Evolutionary conservation across 2,113 vertebrate genomes (phyloP), one percentile per base, ranked within the genome.

Genomic region (Thamnaconus septentrionalis): DNA sequence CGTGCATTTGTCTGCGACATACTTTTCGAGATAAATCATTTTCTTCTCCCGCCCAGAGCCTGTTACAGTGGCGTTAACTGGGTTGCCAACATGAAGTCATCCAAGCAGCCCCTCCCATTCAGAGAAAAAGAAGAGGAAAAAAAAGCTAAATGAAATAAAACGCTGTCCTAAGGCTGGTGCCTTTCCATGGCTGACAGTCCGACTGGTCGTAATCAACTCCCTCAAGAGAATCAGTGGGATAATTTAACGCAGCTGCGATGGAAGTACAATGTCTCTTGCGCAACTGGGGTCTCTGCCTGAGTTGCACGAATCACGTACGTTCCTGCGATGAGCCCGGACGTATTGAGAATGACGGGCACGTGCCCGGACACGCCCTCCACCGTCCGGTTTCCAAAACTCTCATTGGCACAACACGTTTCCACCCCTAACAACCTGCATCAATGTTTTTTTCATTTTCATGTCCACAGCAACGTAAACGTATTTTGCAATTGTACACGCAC

Each of bases 51-150:
- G 2, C 18, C 18, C 18, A 60, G 57, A 54, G 41, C 50, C 48
- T 63, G 68, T 72, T 83, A 53, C 64, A 78, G 75, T 76, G 79
- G 73, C 77, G 77, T 69, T 69, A 75, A 82, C 81, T 73, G 67
- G 62, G 69, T 72, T 82, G 78, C 79, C 86, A 89, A 59, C 60
- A 85, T 84, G 73, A 83, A 81, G 76, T 91, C 75, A 88, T 64
- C 9, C 40, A 48, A 71, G 73, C 59, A 11, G 78, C 73, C 73
- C 73, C 80, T 74, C 80, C 77, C 78, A 78, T 75, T 76, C 46
- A 31, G 18, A 31, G 18, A 31, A 31, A 2, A 31, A 31, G 18
- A 1, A 31, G 18, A 31, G 18, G 18, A 31, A 31, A 31, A 31
- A 31, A 31, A 31, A 31, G 18, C 18, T 31, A 31, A 31, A 31